A percentile compares a stretch with the other conserved stretches of the same genome.
phyloP scores from a whole-genome alignment of 2,888 invertebrate genomes.

The Lasius fuliginosus region DNA sequence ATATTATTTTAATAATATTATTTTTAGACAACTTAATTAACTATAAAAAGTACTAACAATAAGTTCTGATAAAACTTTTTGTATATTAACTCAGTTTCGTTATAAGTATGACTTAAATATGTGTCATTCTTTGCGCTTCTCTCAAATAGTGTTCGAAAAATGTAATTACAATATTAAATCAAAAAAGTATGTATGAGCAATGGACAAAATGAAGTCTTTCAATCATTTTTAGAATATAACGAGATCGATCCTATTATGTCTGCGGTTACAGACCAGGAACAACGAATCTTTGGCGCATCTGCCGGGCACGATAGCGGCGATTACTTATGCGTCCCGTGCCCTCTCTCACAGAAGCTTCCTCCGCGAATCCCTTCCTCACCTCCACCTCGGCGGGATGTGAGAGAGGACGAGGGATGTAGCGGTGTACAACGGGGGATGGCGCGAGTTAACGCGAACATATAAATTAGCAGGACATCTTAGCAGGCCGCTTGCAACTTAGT shows the following conservation, averaged over 20 bases:
- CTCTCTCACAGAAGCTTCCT: constrained; percentile 83
- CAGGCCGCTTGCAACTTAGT: constrained; percentile 86
- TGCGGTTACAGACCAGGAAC: constrained; percentile 71
- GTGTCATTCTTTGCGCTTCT: neutral
- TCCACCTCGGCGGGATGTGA: constrained; percentile 65
- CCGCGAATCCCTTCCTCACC: constrained; percentile 66
- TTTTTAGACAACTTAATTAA: neutral
- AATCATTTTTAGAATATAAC: neutral
- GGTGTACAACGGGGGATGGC: constrained; percentile 68
- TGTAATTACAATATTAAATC: neutral
- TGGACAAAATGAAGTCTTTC: neutral
- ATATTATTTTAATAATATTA: neutral
- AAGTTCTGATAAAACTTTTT: neutral
- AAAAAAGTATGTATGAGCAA: neutral
- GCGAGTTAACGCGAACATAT: constrained; percentile 86
- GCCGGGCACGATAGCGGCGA: constrained; percentile 83
- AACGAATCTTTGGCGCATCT: constrained; percentile 84
- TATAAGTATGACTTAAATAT: neutral
- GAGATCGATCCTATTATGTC: constrained; percentile 4
- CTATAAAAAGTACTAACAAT: neutral
- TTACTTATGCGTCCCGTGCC: constrained; percentile 85
- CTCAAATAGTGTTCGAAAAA: neutral
- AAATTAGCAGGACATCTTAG: constrained; percentile 86
- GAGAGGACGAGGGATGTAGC: constrained; percentile 69
- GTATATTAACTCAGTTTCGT: neutral